phyloP scores from a whole-genome alignment of 2,888 invertebrate species.

The Macroteleia sp. region DNA sequence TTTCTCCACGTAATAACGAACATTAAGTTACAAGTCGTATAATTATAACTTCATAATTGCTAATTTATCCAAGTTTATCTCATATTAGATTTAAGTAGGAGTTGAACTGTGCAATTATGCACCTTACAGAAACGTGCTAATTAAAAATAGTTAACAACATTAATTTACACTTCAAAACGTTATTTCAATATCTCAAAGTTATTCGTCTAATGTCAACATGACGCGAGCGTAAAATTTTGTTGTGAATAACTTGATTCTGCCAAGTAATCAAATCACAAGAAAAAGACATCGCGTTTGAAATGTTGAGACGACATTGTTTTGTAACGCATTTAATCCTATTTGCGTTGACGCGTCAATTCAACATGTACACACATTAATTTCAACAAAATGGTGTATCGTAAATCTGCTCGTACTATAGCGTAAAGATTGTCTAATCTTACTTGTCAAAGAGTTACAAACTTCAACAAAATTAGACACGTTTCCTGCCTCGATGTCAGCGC shows the following conservation, averaged over 20 bases:
- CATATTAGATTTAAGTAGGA: background rate
- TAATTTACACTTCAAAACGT: background rate
- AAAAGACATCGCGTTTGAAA: slow-evolving; percentile 10
- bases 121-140: background rate
- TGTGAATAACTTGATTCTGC: background rate
- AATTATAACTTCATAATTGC: slow-evolving; percentile 5
- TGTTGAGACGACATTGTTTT: slow-evolving; percentile 6
- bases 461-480: slow-evolving; percentile 14
- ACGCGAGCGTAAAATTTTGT: background rate
- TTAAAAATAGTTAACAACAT: background rate
- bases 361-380: slow-evolving; percentile 13
- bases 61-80: background rate
- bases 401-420: background rate
- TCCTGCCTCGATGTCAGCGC: background rate
- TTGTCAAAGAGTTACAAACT: slow-evolving; percentile 22
- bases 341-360: slow-evolving; percentile 3
- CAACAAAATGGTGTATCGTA: slow-evolving; percentile 5
- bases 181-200: background rate
- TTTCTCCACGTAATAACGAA: too few species aligned
- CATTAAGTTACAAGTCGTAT: background rate
- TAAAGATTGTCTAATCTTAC: slow-evolving; percentile 1
- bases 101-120: background rate
- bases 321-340: slow-evolving; percentile 16
- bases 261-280: background rate
- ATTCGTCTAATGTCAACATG: background rate